Evolutionary conservation across 2,888 invertebrate genomes (phyloP), one percentile per base, ranked within the genome.

Genomic region (Axea sp.): DNA sequence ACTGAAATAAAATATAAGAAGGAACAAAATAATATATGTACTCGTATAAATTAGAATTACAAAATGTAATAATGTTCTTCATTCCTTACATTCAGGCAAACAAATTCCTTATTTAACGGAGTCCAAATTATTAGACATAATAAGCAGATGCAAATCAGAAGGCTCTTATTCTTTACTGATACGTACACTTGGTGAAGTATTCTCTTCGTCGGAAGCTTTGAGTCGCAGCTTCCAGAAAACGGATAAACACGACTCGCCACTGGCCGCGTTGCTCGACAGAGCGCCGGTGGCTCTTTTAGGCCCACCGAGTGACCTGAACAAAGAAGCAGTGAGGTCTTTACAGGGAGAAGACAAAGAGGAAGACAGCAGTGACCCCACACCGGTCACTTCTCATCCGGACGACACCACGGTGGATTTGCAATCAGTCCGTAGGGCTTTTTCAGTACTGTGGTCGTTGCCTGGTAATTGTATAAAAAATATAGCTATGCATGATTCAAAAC

Each of bases 311-410:
- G 89, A 89, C 75, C 83, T 91, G 68, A 92, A 92, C 80, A 94
- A 94, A 83, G 94, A 94, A 87, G 92, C 93, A 75, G 89, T 93
- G n/a, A 88, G 93, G 51, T 90, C 92, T 3, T 87, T 93, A 64
- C 93, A 94, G 84, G 92, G 92, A 49, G 96, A 96, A 76, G 96
- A 97, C 80, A 96, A 96, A 88, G 96, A 96, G 83, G 93, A 94
- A 80, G 96, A 96, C 82, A 92, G 94, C 80, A 90, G 92, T 68
- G 91, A 83, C 75, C 83, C 84, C 9, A 82, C 84, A 19, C 87
- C 88, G 14, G 80, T 82, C 67, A 86, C 84, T 75, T 85, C 84
- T 60, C 81, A 81, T 41, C 82, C 83, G 22, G 88, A 87, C 68
- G 88, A 88, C 49, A 86, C 87, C 1, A 86, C 80, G 14, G 89